phyloP scores from a whole-genome alignment of 2,888 invertebrate genomes.

The Nasonia oneida region DNA sequence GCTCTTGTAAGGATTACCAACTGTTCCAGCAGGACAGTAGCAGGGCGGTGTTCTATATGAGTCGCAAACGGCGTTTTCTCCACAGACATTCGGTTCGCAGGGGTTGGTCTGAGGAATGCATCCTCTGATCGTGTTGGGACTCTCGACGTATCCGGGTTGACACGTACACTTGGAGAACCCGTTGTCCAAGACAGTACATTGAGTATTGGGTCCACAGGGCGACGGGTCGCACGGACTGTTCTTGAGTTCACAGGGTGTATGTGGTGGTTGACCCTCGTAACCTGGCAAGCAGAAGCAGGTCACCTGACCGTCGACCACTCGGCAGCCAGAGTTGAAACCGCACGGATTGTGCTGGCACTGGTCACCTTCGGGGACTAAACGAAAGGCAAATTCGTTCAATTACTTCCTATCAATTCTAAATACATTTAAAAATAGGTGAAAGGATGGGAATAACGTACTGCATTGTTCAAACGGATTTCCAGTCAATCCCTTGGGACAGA shows the following conservation, averaged over 20 bases:
- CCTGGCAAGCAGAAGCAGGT: slow-evolving; percentile 94
- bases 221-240: slow-evolving; percentile 91
- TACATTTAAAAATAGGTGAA: background rate
- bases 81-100: slow-evolving; percentile 92
- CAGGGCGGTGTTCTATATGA: slow-evolving; percentile 89
- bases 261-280: slow-evolving; percentile 91
- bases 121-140: slow-evolving; percentile 92
- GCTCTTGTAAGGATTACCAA: slow-evolving; percentile 91
- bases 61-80: slow-evolving; percentile 89
- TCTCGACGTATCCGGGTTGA: slow-evolving; percentile 89
- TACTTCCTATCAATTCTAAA: background rate
- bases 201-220: slow-evolving; percentile 93
- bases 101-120: slow-evolving; percentile 89
- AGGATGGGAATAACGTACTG: slow-evolving; percentile 83
- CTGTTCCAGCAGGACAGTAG: slow-evolving; percentile 90
- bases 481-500: slow-evolving; percentile 92
- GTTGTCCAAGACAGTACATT: slow-evolving; percentile 88
- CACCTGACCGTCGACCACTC: slow-evolving; percentile 87
- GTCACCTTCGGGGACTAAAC: slow-evolving; percentile 92
- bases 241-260: slow-evolving; percentile 85
- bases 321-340: slow-evolving; percentile 91
- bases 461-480: slow-evolving; percentile 95
- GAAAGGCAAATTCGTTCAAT: slow-evolving; percentile 65
- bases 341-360: slow-evolving; percentile 91
- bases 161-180: slow-evolving; percentile 95